Evolutionary conservation across 2,888 invertebrate genomes (phyloP), one percentile per base, ranked within the genome.

Genomic region (Torymus texanus): DNA sequence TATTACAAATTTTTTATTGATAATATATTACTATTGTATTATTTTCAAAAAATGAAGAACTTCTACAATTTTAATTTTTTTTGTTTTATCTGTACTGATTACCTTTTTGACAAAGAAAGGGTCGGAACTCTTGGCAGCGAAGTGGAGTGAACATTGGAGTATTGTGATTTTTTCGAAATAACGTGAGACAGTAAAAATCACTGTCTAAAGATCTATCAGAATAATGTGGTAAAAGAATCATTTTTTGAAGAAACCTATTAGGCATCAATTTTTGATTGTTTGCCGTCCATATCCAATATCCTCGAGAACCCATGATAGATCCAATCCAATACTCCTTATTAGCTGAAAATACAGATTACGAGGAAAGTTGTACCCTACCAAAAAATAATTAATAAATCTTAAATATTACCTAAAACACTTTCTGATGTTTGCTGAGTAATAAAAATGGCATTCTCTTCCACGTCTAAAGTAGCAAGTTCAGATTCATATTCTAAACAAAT

Each of bases 271-370:
- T 77, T 18, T 70, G 16, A 41, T 66, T 74, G 10, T 56, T 82
- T 10, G 75, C 75, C n/a, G 66, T 74, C 84, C 85, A 85, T 13
- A 63, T 77, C 84, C 83, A 84, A 59, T 75, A 53, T 24, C 71
- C 80, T 13, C 18, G 21, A 41, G 73, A 75, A 59, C 79, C 65
- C 71, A 78, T 80, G 53, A 75, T 83, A n/a, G 82, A 84, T 0
- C 83, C 84, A 18, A 85, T 81, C 85, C 84, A 85, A 66, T 83
- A 82, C 53, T 83, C 83, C 24, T 83, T 82, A 29, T 75, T 29
- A 66, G 67, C 82, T 83, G 13, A 13, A 81, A 73, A 3, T 24
- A 24, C 24, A 24, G 24, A 24, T 24, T 24, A 13, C 16, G 13
- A 66, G 63, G 56, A 51, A 5, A 66, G 66, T 56, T 29, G 41